phyloP scores from a whole-genome alignment of 1,140 invertebrate genomes.

The Ptiloglossa arizonensis region DNA sequence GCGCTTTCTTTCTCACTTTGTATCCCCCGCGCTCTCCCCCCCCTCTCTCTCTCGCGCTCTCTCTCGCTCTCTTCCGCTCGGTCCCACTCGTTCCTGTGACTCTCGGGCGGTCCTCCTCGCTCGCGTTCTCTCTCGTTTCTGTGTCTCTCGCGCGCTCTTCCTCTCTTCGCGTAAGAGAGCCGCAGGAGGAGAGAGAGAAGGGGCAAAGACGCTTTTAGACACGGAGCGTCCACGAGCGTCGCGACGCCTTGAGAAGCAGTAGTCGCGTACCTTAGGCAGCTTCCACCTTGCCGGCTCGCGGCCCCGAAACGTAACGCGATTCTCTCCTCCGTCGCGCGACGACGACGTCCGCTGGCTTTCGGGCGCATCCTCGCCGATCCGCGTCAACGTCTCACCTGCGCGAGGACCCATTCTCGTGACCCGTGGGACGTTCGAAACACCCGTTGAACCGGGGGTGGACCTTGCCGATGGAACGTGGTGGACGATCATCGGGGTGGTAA shows the following conservation, averaged over 20 bases:
- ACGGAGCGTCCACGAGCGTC: slow-evolving; percentile 78
- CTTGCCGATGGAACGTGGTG: too few species aligned
- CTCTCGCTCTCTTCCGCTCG: slow-evolving; percentile 19
- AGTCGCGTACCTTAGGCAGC: slow-evolving; percentile 80
- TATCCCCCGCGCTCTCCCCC: too few species aligned
- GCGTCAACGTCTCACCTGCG: too few species aligned
- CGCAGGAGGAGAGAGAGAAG: slow-evolving; percentile 68
- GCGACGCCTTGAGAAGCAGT: slow-evolving; percentile 77
- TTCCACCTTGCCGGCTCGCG: slow-evolving; percentile 78
- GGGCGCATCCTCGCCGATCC: background rate
- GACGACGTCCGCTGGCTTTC: background rate
- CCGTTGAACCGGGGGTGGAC: slow-evolving; percentile 1
- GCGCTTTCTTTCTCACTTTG: too few species aligned
- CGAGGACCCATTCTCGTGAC: background rate
- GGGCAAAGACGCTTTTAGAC: slow-evolving; percentile 79
- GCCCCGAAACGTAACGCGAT: slow-evolving; percentile 57
- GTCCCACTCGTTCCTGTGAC: too few species aligned
- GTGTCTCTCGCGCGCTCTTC: slow-evolving; percentile 39
- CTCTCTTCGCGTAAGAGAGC: slow-evolving; percentile 60
- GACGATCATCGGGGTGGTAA: too few species aligned
- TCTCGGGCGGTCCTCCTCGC: too few species aligned
- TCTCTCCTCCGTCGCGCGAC: background rate
- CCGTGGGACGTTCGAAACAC: background rate
- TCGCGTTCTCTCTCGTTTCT: slow-evolving; percentile 9
- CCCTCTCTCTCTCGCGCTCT: background rate